phyloP scores from a whole-genome alignment of 2,113 vertebrate genomes.

The Istiophorus platypterus region DNA sequence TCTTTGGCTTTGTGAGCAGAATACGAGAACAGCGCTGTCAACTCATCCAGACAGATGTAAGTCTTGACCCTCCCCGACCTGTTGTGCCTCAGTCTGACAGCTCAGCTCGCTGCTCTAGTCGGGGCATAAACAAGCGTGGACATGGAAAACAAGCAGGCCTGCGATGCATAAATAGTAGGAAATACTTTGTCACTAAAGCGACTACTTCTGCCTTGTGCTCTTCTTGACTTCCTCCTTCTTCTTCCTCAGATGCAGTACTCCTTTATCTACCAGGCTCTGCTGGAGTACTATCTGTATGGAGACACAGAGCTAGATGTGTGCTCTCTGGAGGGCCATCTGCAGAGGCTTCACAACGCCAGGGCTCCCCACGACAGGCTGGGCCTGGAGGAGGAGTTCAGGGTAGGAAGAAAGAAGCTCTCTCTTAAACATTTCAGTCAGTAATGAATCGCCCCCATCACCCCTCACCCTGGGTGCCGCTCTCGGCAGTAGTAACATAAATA shows the following conservation, averaged over 20 bases:
- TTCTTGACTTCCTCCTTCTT: conserved; percentile 35
- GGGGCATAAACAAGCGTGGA: conserved; percentile 61
- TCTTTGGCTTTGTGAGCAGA: conserved; percentile 93
- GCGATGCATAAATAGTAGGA: conserved; percentile 46
- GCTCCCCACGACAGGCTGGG: conserved; percentile 91
- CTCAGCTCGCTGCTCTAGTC: conserved; percentile 55
- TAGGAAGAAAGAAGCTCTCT: conserved; percentile 75
- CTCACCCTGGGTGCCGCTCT: conserved; percentile 68
- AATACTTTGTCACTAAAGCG: conserved; percentile 52
- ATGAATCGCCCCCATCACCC: conserved; percentile 69
- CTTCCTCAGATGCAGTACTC: conserved; percentile 95
- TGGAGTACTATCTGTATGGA: conserved; percentile 97
- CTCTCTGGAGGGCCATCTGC: conserved; percentile 96
- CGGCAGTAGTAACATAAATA: conserved; percentile 75
- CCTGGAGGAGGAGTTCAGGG: conserved; percentile 97
- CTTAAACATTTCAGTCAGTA: conserved; percentile 73
- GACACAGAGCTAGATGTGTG: conserved; percentile 98
- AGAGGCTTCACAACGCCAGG: conserved; percentile 88
- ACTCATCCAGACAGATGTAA: conserved; percentile 98
- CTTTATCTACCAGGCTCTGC: conserved; percentile 98
- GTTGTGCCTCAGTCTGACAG: conserved; percentile 67
- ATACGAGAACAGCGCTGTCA: conserved; percentile 98
- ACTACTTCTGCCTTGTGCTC: conserved; percentile 33
- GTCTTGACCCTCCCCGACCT: conserved; percentile 79
- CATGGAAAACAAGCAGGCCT: conserved; percentile 29